Percentiles rank a stretch among this genome's conserved stretches.
phyloP scores from a whole-genome alignment of 1,140 invertebrate species.

The Lucilia cuprina region DNA sequence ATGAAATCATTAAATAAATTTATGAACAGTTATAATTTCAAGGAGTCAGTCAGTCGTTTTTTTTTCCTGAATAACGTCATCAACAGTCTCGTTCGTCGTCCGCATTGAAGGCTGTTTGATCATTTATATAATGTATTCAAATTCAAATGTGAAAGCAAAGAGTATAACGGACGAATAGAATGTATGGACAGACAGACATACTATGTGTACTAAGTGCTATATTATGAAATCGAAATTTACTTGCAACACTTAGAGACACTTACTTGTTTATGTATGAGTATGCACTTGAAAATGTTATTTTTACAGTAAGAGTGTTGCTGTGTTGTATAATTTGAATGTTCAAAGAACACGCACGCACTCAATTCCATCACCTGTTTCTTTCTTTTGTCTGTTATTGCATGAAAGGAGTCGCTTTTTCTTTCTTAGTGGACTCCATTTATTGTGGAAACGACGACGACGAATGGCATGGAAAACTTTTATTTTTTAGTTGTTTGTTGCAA shows the following conservation, averaged over 20 bases:
- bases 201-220: not conserved
- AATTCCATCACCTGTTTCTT: slow-evolving; percentile 25
- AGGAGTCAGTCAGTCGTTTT: not conserved
- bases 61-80: not conserved
- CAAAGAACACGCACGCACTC: slow-evolving; percentile 31
- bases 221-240: not conserved
- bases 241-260: not conserved
- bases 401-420: too few relatives aligned
- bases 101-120: not conserved
- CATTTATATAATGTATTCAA: not conserved
- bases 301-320: slow-evolving; percentile 20
- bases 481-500: not conserved
- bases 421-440: too few relatives aligned
- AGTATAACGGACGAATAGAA: too few relatives aligned
- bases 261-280: not conserved
- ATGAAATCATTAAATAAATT: not conserved
- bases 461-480: not conserved
- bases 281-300: slow-evolving; percentile 9
- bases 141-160: not conserved
- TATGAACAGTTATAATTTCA: not conserved
- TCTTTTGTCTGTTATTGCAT: not conserved
- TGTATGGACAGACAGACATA: too few relatives aligned
- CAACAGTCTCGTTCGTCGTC: not conserved
- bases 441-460: not conserved
- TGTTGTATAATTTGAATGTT: slow-evolving; percentile 11